A percentile compares a stretch with the other conserved stretches of the same genome.
Conservation (phyloP, 2,113 vertebrate genomes). For the Otolemur garnettii region DNA sequence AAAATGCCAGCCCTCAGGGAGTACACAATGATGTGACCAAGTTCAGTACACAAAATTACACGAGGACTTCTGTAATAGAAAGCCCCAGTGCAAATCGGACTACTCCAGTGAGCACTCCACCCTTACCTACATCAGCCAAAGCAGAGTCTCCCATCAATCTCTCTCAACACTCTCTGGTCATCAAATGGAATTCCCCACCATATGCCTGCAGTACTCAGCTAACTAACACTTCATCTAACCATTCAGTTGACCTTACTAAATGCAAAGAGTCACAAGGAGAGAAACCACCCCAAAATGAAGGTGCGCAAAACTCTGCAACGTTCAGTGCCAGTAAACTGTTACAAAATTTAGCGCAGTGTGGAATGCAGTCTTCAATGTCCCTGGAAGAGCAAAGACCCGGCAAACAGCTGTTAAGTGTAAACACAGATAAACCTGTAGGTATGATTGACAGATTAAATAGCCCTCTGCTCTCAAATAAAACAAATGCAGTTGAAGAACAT, state of each 20-base stretch:
- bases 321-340: conserved; percentile 99
- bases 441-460: conserved; percentile 92
- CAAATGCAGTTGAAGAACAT: conserved; percentile 90
- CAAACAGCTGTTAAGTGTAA: conserved; percentile 87
- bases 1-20: conserved; percentile 88
- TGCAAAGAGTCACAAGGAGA: conserved; percentile 88
- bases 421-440: conserved; percentile 89
- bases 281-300: conserved; percentile 89
- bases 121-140: conserved; percentile 86
- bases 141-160: conserved; percentile 90
- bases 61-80: conserved; percentile 88
- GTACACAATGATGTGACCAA: conserved; percentile 89
- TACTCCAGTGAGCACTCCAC: conserved; percentile 90
- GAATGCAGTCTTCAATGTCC: conserved; percentile 87
- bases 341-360: conserved; percentile 97
- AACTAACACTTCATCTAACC: conserved; percentile 83
- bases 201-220: conserved; percentile 86
- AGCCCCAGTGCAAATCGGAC: conserved; percentile 87
- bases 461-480: conserved; percentile 90
- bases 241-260: conserved; percentile 90
- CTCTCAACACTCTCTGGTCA: conserved; percentile 87
- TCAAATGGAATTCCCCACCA: conserved; percentile 86
- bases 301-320: conserved; percentile 88
- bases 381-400: conserved; percentile 86
- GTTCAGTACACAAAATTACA: conserved; percentile 88